Percentiles rank a stretch among this genome's conserved stretches.
These are phyloP conservation scores for Aphelocoma coerulescens DNA, from an alignment of 2,113 vertebrate species.

Conservation along the genomic window DNA sequence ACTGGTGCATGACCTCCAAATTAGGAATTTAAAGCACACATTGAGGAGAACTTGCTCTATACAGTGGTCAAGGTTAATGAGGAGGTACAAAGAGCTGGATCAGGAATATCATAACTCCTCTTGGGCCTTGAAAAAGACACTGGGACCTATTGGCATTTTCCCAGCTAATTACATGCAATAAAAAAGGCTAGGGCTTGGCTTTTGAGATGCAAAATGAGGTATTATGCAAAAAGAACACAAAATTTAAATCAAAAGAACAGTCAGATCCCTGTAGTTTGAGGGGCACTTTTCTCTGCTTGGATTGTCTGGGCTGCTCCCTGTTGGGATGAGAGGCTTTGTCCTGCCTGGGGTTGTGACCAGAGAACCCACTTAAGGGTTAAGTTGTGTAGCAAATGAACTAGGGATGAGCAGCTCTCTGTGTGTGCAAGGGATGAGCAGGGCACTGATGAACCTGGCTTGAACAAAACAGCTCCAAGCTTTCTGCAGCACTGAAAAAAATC, in stretches of 20 bases:
- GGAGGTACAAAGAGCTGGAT: neutral
- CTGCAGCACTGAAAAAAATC: neutral
- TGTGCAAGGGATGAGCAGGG: neutral
- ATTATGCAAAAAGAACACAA: neutral
- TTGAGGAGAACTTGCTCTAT: neutral
- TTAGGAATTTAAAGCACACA: neutral
- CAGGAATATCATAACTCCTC: neutral
- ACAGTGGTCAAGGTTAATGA: neutral
- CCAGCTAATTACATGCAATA: conserved; percentile 10
- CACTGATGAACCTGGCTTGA: neutral
- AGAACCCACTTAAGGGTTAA: neutral
- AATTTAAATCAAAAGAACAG: conserved; percentile 5
- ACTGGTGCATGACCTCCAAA: neutral
- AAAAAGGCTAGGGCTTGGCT: neutral
- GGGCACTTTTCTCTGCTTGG: neutral
- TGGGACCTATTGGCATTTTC: neutral
- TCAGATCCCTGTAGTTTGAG: neutral
- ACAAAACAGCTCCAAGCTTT: neutral
- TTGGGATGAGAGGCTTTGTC: neutral
- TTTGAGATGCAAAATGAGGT: neutral
- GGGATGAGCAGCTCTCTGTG: neutral
- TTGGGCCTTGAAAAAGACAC: neutral
- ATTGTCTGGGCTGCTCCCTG: neutral
- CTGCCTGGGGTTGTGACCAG: neutral
- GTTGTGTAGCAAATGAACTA: neutral